Evolutionary conservation across 2,888 invertebrate species (phyloP), one percentile per base, ranked within the genome.

Genomic region (Ethmia dodecea): DNA sequence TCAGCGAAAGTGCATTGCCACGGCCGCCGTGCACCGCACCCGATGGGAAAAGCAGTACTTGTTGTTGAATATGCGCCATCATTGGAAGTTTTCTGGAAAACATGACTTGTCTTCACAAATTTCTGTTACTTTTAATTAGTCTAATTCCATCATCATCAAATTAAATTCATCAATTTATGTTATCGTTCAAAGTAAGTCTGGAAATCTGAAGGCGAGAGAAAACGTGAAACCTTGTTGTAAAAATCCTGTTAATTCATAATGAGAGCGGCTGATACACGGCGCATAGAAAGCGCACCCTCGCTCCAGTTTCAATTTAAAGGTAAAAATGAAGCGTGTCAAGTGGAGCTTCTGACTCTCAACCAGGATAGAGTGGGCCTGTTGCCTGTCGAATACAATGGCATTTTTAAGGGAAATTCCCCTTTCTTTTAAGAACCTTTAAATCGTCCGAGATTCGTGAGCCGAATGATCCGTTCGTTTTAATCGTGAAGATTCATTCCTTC

Each of bases 1-100:
- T 84, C 83, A 84, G 83, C 73, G 83, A 86, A 86, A 86, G 86
- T 86, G 80, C 86, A 84, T 84, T 86, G 84, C 81, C 84, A 74
- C 77, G 80, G 74, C 69, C 67, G 68, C 69, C 60, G 69, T 71
- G 72, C 74, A 63, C 67, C 62, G 74, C 76, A 70, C 69, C 66
- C 78, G 78, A 76, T 79, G 79, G 74, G 79, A 80, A 81, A 80
- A 70, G 76, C 73, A 74, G 66, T 63, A 72, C 74, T 73, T 49
- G 46, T 48, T 51, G 60, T 58, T 62, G 63, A 68, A 70, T 73
- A 68, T 70, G 67, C 66, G 62, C 58, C 55, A 52, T 52, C 60
- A 71, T 60, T 60, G 71, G 62, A 72, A 71, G 63, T 56, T 57
- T 49, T 58, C 60, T 72, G 64, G 71, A 66, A 62, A 59, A 57